Percentiles rank a stretch among this genome's conserved stretches.
phyloP scores from a whole-genome alignment of 2,113 vertebrate species.

The Ovis canadensis region DNA sequence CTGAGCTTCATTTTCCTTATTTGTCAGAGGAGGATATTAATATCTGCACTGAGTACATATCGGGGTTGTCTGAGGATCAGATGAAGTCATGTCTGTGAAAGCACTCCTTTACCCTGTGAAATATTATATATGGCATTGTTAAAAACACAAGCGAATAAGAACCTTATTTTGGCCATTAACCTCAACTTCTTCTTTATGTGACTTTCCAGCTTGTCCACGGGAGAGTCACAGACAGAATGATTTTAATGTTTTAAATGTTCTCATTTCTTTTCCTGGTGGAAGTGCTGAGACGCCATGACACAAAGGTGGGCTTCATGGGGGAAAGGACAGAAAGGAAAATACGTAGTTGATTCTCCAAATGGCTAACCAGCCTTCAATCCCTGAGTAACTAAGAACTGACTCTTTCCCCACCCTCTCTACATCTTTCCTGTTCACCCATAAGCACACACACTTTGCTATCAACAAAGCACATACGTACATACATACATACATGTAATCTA shows the following conservation, averaged over 20 bases:
- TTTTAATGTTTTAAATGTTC: neutral
- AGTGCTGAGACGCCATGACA: neutral
- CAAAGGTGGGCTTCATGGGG: neutral
- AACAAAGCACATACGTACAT: neutral
- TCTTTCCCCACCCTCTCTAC: neutral
- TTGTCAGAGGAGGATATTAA: conserved; percentile 15
- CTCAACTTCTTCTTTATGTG: neutral
- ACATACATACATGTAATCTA: neutral
- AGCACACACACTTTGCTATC: neutral
- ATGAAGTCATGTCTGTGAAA: conserved; percentile 55
- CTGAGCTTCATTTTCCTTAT: neutral
- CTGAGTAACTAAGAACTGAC: neutral
- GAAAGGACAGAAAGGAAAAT: neutral
- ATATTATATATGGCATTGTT: neutral
- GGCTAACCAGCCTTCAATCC: neutral
- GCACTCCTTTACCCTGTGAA: neutral
- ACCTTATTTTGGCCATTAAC: neutral
- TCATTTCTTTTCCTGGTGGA: neutral
- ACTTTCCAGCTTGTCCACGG: neutral
- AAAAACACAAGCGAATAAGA: neutral
- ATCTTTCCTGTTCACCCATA: neutral
- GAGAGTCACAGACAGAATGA: neutral
- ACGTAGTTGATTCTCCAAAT: neutral
- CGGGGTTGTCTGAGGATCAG: conserved; percentile 18
- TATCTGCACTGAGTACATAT: neutral